phyloP scores from a whole-genome alignment of 1,140 invertebrate genomes.

The Venturia canescens region DNA sequence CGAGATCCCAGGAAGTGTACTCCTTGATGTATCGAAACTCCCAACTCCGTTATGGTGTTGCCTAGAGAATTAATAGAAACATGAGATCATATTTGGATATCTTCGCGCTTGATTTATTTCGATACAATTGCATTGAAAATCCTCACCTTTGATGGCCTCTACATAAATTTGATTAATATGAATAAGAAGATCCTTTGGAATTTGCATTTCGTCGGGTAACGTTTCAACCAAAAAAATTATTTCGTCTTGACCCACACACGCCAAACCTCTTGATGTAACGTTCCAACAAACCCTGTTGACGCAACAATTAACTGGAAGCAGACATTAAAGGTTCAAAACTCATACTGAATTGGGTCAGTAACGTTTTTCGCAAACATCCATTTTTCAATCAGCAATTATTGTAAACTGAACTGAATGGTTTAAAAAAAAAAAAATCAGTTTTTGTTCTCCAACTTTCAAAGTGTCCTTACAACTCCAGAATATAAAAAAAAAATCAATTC shows the following conservation, averaged over 20 bases:
- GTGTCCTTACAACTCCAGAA: too few relatives aligned
- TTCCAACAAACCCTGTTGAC: slow-evolving; percentile 89
- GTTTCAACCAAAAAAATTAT: slow-evolving; percentile 88
- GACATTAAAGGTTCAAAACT: slow-evolving; percentile 26
- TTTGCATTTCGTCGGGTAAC: slow-evolving; percentile 81
- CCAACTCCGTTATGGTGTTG: slow-evolving; percentile 84
- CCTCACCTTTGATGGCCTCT: slow-evolving; percentile 86
- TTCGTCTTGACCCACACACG: slow-evolving; percentile 92
- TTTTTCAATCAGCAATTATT: too few relatives aligned
- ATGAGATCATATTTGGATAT: too few relatives aligned
- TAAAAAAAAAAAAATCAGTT: too few relatives aligned
- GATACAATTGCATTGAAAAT: slow-evolving; percentile 27
- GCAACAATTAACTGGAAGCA: slow-evolving; percentile 87
- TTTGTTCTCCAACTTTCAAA: too few relatives aligned
- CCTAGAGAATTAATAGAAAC: slow-evolving; percentile 74
- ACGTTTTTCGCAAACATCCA: neutral
- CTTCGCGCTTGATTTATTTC: neutral
- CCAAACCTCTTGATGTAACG: slow-evolving; percentile 87
- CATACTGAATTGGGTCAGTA: neutral
- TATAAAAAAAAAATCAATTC: too few relatives aligned
- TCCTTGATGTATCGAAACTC: slow-evolving; percentile 81
- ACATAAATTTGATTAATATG: slow-evolving; percentile 87
- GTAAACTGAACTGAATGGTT: too few relatives aligned
- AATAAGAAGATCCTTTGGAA: slow-evolving; percentile 88
- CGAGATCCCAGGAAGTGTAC: slow-evolving; percentile 85